Conservation (phyloP, 1,140 invertebrate species). For the Drosophila orosa region DNA sequence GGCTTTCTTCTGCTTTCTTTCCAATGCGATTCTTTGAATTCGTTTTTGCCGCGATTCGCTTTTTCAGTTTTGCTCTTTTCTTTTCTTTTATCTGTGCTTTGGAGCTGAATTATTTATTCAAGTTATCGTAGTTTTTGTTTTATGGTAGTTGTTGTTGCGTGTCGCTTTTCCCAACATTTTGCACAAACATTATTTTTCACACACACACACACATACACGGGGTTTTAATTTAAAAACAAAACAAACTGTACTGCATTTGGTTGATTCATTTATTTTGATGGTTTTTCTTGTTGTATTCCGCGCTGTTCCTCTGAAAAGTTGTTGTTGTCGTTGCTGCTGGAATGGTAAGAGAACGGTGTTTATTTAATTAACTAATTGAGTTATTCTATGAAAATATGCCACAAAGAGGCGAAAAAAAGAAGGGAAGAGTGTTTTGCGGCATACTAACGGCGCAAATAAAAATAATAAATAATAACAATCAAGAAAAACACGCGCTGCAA, state of each 20-base stretch:
- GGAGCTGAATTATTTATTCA: slow-evolving; percentile 5
- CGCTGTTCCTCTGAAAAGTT: slow-evolving; percentile 18
- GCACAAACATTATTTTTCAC: slow-evolving; percentile 16
- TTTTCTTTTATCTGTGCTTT: not conserved
- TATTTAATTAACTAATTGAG: slow-evolving; percentile 45
- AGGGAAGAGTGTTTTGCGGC: slow-evolving; percentile 9
- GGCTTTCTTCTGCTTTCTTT: slow-evolving; percentile 13
- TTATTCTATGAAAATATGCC: slow-evolving; percentile 26
- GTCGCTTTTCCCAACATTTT: slow-evolving; percentile 42
- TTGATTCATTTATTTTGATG: slow-evolving; percentile 3
- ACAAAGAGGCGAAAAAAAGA: slow-evolving; percentile 4
- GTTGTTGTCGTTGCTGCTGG: slow-evolving; percentile 21
- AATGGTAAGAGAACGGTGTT: slow-evolving; percentile 28
- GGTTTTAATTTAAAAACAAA: slow-evolving; percentile 4
- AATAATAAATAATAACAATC: slow-evolving; percentile 50
- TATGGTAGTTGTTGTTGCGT: slow-evolving; percentile 35
- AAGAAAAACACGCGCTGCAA: slow-evolving; percentile 12
- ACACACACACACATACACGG: not conserved
- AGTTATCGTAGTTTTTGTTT: slow-evolving; percentile 39
- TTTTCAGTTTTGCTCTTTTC: not conserved
- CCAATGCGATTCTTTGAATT: slow-evolving; percentile 8
- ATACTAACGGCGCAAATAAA: slow-evolving; percentile 41
- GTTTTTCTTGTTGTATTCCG: slow-evolving; percentile 6
- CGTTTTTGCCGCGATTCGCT: slow-evolving; percentile 4
- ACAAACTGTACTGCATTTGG: slow-evolving; percentile 15